Evolutionary conservation across 2,797 vertebrate species (phyloP).

Genomic region (Gadopsis marmoratus): DNA sequence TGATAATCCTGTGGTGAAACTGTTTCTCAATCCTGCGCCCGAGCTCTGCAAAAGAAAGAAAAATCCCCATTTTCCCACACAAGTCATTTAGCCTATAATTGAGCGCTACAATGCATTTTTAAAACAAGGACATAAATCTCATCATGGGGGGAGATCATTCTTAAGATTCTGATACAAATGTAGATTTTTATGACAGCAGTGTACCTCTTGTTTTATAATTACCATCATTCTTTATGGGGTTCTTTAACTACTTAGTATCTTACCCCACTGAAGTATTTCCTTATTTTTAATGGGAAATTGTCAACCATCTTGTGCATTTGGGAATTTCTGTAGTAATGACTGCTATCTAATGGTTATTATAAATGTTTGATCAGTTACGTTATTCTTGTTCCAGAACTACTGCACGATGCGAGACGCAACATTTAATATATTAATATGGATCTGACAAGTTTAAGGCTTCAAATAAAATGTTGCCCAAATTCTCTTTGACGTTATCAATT

Average conservation of each 20-base stretch:
- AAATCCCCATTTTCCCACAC: constrained; percentile 24
- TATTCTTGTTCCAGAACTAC: not conserved
- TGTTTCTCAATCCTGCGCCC: constrained; percentile 35
- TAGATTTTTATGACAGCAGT: not conserved
- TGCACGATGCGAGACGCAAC: not conserved
- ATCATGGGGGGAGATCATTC: not conserved
- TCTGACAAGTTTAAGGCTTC: not conserved
- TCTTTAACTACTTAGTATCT: not conserved
- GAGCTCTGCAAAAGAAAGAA: constrained; percentile 47
- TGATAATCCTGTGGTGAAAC: constrained; percentile 42
- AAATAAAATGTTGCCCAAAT: constrained; percentile 7
- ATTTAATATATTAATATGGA: not conserved
- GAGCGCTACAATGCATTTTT: constrained; percentile 12
- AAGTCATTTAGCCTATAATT: constrained; percentile 1
- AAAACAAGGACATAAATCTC: constrained; percentile 11
- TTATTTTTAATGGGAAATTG: not conserved
- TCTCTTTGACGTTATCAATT: constrained; percentile 19
- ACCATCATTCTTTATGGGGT: too few relatives aligned
- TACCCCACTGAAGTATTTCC: not conserved
- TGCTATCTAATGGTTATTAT: not conserved
- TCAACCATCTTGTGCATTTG: not conserved
- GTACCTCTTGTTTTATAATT: not conserved
- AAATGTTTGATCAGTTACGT: not conserved
- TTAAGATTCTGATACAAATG: not conserved
- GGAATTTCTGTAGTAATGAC: not conserved